phyloP scores from a whole-genome alignment of 2,888 invertebrate species.

The Polymixis lichenea region DNA sequence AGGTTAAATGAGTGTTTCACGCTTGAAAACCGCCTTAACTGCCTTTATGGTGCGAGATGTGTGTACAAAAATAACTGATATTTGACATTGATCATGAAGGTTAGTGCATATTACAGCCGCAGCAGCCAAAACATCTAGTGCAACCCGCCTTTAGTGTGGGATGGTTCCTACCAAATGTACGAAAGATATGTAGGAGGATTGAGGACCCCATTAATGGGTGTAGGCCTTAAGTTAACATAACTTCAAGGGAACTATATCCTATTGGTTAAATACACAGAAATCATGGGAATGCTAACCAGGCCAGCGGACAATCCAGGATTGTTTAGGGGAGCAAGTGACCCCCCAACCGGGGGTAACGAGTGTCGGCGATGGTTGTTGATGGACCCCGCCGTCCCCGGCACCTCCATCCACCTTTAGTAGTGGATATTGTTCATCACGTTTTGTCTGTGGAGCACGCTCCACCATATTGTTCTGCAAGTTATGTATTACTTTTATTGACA shows the following conservation, averaged over 20 bases:
- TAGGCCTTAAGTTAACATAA: not conserved
- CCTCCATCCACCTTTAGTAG: conserved; percentile 81
- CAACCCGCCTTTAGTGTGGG: not conserved
- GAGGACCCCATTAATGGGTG: not conserved
- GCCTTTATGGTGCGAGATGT: not conserved
- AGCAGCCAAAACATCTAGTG: not conserved
- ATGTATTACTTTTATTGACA: conserved; percentile 15
- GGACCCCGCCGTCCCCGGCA: conserved; percentile 71
- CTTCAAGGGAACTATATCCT: not conserved
- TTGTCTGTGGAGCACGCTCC: conserved; percentile 72
- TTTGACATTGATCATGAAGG: not conserved
- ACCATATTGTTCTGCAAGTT: conserved; percentile 67
- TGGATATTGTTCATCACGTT: conserved; percentile 82
- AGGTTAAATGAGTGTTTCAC: not conserved
- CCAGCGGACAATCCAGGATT: conserved; percentile 79
- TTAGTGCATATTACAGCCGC: not conserved
- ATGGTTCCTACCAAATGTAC: not conserved
- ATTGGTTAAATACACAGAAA: not conserved
- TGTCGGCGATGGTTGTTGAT: conserved; percentile 62
- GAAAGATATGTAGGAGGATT: not conserved
- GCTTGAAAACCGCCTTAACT: not conserved
- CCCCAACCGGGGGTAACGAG: conserved; percentile 73
- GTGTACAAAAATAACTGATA: not conserved
- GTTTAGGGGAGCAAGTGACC: conserved; percentile 75
- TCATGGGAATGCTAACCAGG: conserved; percentile 76